Conservation (phyloP, 2,797 vertebrate species). For the Babyrousa celebensis region DNA sequence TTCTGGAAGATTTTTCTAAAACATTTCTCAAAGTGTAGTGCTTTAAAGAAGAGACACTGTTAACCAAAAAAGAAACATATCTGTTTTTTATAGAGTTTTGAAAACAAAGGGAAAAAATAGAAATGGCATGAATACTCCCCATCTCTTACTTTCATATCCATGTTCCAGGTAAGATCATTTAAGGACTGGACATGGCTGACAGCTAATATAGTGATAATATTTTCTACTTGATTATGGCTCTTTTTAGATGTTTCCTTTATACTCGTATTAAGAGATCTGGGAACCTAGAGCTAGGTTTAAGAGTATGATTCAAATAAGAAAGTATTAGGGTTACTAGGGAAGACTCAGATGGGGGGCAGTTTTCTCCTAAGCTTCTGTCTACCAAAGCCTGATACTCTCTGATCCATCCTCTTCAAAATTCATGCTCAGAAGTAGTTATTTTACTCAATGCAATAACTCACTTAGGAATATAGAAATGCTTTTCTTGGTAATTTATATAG, state of each 20-base stretch:
- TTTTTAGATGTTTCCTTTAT: not conserved
- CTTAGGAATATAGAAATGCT: not conserved
- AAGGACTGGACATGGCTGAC: not conserved
- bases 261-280: not conserved
- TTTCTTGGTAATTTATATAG: not conserved
- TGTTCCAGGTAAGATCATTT: not conserved
- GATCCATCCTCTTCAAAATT: not conserved
- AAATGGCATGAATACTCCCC: not conserved
- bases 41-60: not conserved
- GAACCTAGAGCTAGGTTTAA: not conserved
- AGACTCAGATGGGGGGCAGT: not conserved
- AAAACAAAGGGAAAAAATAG: not conserved
- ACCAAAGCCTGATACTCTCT: not conserved
- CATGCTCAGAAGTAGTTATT: not conserved
- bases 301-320: not conserved
- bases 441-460: not conserved
- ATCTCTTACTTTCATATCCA: not conserved
- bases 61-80: not conserved
- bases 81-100: not conserved
- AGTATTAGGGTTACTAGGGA: not conserved
- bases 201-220: not conserved
- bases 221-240: not conserved
- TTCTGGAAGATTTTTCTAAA: not conserved
- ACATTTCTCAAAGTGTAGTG: not conserved
- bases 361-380: not conserved